These are phyloP conservation scores for Brachionus sp. DNA, from an alignment of 1,140 invertebrate species.

Conservation along the genomic window DNA sequence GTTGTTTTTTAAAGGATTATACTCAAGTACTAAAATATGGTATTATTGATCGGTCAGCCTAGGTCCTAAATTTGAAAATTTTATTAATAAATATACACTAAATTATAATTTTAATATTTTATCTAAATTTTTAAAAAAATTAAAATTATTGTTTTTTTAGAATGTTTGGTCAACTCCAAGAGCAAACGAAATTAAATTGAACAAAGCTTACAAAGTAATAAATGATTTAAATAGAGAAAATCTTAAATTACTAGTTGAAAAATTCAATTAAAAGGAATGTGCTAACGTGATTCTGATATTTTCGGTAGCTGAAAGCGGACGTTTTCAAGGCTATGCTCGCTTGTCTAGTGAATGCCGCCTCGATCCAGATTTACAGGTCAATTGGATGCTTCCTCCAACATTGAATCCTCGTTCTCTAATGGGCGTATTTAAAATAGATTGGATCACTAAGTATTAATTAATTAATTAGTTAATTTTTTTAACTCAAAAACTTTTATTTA, in stretches of 20 bases:
- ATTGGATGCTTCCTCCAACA: constrained; percentile 89
- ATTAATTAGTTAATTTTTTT: constrained; percentile 23
- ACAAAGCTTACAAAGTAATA: constrained; percentile 75
- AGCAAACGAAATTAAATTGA: constrained; percentile 91
- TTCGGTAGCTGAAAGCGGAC: constrained; percentile 94
- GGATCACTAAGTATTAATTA: constrained; percentile 65
- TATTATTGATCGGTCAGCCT: too few relatives aligned
- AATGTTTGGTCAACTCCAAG: constrained; percentile 95
- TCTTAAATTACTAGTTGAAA: not conserved
- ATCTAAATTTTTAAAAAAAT: too few relatives aligned
- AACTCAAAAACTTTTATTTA: not conserved
- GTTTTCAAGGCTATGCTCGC: constrained; percentile 77
- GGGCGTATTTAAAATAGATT: constrained; percentile 91
- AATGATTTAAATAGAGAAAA: not conserved
- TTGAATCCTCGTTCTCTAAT: constrained; percentile 84
- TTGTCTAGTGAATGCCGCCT: constrained; percentile 79
- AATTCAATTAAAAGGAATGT: constrained; percentile 64
- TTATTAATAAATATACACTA: too few relatives aligned
- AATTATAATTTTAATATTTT: too few relatives aligned
- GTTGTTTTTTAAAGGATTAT: too few relatives aligned
- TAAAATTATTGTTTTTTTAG: too few relatives aligned
- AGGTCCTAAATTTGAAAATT: too few relatives aligned
- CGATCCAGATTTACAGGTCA: constrained; percentile 74
- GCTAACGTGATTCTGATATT: constrained; percentile 92
- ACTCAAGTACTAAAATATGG: too few relatives aligned